Evolutionary conservation across 2,888 invertebrate genomes (phyloP).

Genomic region (Chrysopilus asiliformis): DNA sequence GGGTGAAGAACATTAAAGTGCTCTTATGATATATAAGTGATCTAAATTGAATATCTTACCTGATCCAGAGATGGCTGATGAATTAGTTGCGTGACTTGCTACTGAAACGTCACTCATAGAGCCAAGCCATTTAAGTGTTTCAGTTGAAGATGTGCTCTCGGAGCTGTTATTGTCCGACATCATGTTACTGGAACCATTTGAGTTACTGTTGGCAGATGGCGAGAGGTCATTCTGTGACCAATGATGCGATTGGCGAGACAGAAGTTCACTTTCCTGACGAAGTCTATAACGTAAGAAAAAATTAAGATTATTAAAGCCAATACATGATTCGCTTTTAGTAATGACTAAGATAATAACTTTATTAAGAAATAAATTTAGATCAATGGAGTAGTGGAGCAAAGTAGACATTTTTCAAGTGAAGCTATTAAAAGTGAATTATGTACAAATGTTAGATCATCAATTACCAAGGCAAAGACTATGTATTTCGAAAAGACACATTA

Average conservation of each 20-base stretch:
- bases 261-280: constrained; percentile 36
- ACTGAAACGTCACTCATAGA: constrained; percentile 61
- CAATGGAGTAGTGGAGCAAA: not conserved
- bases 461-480: not conserved
- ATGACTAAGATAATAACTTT: constrained; percentile 4
- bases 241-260: constrained; percentile 35
- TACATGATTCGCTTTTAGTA: too few relatives aligned
- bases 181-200: constrained; percentile 20
- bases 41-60: too few relatives aligned
- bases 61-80: constrained; percentile 37
- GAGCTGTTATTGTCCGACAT: constrained; percentile 28
- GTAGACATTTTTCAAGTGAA: too few relatives aligned
- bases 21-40: too few relatives aligned
- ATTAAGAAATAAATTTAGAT: not conserved
- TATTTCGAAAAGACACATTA: not conserved
- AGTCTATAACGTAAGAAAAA: constrained; percentile 22
- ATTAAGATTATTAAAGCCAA: too few relatives aligned
- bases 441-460: not conserved
- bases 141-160: constrained; percentile 46
- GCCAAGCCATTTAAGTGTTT: constrained; percentile 67
- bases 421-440: too few relatives aligned
- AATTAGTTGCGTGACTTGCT: constrained; percentile 41
- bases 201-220: constrained; percentile 28
- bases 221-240: constrained; percentile 36
- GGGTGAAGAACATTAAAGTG: too few relatives aligned